Percentiles rank a stretch among this genome's conserved stretches.
These are phyloP conservation scores for Oryzias melastigma DNA, from an alignment of 2,113 vertebrate genomes.

Conservation along the genomic window DNA sequence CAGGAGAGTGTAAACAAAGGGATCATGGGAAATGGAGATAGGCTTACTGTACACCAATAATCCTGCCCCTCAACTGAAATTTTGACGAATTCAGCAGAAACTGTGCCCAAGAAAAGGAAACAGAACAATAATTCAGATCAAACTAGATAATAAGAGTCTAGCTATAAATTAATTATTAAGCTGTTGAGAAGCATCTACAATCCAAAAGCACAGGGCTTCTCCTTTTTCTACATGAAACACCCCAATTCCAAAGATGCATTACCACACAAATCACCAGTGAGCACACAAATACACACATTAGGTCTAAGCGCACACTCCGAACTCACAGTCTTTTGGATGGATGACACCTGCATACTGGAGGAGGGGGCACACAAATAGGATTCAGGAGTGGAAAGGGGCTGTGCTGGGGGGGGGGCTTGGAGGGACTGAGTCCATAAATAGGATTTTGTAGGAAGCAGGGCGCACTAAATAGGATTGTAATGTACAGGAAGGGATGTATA, in stretches of 20 bases:
- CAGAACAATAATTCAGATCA: no score
- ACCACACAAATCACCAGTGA: slow-evolving; percentile 52
- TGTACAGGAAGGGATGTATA: slow-evolving; percentile 72
- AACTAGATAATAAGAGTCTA: no score
- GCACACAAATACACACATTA: slow-evolving; percentile 36
- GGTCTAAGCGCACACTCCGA: slow-evolving; percentile 52
- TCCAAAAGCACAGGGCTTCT: slow-evolving; percentile 41
- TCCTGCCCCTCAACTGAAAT: no score
- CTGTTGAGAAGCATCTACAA: slow-evolving; percentile 36
- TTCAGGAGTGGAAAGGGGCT: slow-evolving; percentile 49
- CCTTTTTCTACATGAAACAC: slow-evolving; percentile 44
- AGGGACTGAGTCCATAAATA: slow-evolving; percentile 68
- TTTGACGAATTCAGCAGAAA: no score
- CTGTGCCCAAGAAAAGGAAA: no score
- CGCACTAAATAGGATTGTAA: slow-evolving; percentile 76
- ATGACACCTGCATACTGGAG: slow-evolving; percentile 71
- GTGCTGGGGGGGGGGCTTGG: slow-evolving; percentile 20
- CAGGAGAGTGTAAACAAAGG: no score
- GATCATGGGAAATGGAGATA: no score
- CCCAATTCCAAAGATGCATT: slow-evolving; percentile 64
- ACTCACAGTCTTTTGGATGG: slow-evolving; percentile 62
- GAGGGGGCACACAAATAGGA: slow-evolving; percentile 71
- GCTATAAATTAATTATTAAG: slow-evolving; percentile 25
- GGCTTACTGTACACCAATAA: no score
- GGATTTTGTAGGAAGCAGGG: slow-evolving; percentile 73